phyloP scores from a whole-genome alignment of 2,888 invertebrate genomes.

The Calameuta filiformis region DNA sequence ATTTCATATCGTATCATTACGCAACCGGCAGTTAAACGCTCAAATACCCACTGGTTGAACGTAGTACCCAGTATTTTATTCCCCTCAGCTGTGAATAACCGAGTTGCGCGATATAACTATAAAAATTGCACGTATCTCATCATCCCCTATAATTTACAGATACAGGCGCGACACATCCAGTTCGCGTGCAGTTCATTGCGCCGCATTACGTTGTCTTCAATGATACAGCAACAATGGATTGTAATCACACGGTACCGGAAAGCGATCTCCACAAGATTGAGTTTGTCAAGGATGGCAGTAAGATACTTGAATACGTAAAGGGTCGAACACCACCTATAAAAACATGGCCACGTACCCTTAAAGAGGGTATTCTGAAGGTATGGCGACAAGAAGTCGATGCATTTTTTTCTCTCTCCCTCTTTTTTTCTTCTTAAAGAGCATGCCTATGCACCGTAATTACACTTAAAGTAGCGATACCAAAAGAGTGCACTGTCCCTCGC shows the following conservation, averaged over 20 bases:
- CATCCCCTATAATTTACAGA: slow-evolving; percentile 26
- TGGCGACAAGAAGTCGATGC: background rate
- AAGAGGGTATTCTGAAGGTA: background rate
- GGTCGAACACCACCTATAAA: slow-evolving; percentile 81
- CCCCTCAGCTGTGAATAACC: background rate
- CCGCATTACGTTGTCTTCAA: slow-evolving; percentile 80
- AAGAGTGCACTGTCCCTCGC: background rate
- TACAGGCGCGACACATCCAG: slow-evolving; percentile 62
- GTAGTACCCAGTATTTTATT: background rate
- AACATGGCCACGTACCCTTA: slow-evolving; percentile 18
- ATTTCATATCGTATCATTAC: background rate
- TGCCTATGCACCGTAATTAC: background rate
- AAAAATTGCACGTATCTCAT: background rate
- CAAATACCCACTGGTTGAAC: background rate
- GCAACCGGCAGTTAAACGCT: background rate
- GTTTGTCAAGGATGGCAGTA: slow-evolving; percentile 76
- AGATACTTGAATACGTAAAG: slow-evolving; percentile 85
- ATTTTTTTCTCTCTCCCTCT: slow-evolving; percentile 3
- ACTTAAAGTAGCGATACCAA: background rate
- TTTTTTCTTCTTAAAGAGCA: background rate
- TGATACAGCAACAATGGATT: slow-evolving; percentile 77
- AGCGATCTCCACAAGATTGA: slow-evolving; percentile 84
- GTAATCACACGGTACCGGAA: slow-evolving; percentile 80
- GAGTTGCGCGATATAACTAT: background rate
- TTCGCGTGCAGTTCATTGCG: slow-evolving; percentile 75